Conservation (phyloP, 2,888 invertebrate species). For the Chalcosyrphus nemorum region DNA sequence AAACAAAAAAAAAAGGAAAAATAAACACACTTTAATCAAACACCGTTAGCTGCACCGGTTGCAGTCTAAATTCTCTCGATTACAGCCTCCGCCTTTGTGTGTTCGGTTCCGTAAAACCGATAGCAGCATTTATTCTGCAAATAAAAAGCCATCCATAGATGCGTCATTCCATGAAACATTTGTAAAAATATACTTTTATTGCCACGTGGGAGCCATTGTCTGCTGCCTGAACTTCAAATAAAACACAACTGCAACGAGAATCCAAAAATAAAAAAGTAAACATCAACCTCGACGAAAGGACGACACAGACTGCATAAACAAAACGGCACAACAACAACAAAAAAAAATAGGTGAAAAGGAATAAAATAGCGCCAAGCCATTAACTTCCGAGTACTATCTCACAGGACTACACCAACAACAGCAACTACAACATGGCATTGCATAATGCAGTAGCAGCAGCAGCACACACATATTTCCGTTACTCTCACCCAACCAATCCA, state of each 20-base stretch:
- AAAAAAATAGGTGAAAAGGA: constrained; percentile 23
- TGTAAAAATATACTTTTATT: constrained; percentile 36
- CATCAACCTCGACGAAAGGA: constrained; percentile 43
- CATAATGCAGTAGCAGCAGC: constrained; percentile 67
- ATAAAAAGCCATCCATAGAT: background rate
- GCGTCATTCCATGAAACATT: constrained; percentile 1
- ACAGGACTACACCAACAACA: constrained; percentile 50
- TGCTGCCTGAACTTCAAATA: constrained; percentile 51
- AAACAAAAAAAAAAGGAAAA: background rate
- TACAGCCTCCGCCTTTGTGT: background rate
- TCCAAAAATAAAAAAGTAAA: constrained; percentile 4
- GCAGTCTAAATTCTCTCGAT: background rate
- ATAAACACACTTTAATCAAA: background rate
- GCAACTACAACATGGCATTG: constrained; percentile 38
- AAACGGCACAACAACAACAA: constrained; percentile 11
- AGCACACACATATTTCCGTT: constrained; percentile 49
- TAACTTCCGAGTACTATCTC: constrained; percentile 57
- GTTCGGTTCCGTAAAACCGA: background rate
- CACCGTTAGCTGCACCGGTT: constrained; percentile 1
- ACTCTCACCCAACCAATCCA: constrained; percentile 19
- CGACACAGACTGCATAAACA: constrained; percentile 49
- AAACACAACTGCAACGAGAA: constrained; percentile 14
- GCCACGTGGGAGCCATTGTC: constrained; percentile 61
- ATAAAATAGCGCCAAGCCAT: constrained; percentile 57
- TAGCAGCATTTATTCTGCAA: background rate